Conservation (phyloP, 2,888 invertebrate genomes). For the Scaptomyza parva region DNA sequence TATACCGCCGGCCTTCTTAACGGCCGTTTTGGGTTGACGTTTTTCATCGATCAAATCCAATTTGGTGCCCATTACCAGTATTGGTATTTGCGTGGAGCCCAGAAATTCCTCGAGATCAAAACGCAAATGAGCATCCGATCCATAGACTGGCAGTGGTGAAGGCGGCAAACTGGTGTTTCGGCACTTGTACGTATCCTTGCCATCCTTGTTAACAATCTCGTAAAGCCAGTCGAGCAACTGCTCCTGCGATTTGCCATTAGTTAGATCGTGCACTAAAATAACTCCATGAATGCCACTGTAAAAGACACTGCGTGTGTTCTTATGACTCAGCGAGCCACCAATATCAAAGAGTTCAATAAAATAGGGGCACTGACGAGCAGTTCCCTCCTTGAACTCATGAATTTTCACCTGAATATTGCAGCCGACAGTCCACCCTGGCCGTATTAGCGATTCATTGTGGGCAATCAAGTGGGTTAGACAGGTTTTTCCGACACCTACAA, state of each 20-base stretch:
- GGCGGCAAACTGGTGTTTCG: constrained; percentile 42
- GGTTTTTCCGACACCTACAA: constrained; percentile 97
- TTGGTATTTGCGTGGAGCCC: constrained; percentile 95
- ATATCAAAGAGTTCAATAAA: constrained; percentile 99
- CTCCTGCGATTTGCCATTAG: constrained; percentile 97
- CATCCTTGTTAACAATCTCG: constrained; percentile 93
- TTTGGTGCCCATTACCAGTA: constrained; percentile 97
- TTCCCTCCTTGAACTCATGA: constrained; percentile 97
- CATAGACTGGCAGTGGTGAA: constrained; percentile 38
- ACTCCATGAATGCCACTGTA: constrained; percentile 98
- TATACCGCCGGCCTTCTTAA: constrained; percentile 83
- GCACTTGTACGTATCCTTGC: constrained; percentile 83
- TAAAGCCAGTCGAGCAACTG: constrained; percentile 97
- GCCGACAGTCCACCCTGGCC: constrained; percentile 98
- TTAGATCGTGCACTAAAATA: constrained; percentile 98
- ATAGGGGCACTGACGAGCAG: constrained; percentile 94
- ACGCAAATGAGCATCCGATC: constrained; percentile 37
- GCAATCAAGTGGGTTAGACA: constrained; percentile 96
- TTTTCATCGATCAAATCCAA: constrained; percentile 93
- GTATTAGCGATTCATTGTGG: constrained; percentile 92
- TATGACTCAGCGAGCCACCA: constrained; percentile 96
- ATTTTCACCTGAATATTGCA: constrained; percentile 98
- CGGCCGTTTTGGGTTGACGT: constrained; percentile 85
- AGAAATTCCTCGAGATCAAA: constrained; percentile 95
- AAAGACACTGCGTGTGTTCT: constrained; percentile 96